phyloP scores from a whole-genome alignment of 2,888 invertebrate genomes.

The Sinopyrophorus schimmeli region DNA sequence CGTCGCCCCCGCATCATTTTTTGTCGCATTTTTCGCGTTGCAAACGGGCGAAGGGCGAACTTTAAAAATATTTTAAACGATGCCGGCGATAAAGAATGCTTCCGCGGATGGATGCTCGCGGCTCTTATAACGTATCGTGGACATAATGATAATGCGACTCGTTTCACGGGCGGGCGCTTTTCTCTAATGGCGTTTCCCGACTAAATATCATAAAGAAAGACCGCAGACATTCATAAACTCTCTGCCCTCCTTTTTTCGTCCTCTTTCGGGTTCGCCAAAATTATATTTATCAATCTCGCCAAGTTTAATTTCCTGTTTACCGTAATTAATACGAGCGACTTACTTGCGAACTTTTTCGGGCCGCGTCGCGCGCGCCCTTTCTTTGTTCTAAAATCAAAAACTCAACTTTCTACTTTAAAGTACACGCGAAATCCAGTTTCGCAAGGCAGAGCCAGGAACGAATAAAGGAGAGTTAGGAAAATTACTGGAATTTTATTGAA shows the following conservation, averaged over 20 bases:
- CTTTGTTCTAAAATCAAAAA: no score
- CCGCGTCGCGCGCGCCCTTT: no score
- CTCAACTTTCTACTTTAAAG: no score
- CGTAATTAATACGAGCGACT: no score
- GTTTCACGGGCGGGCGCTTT: constrained; percentile 44
- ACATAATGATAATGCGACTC: constrained; percentile 45
- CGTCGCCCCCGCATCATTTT: no score
- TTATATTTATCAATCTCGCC: constrained; percentile 12
- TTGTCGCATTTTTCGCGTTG: constrained; percentile 15
- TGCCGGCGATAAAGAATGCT: constrained; percentile 36
- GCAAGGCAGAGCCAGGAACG: no score
- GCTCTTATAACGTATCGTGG: constrained; percentile 32
- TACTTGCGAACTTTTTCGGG: no score
- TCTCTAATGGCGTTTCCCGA: constrained; percentile 42
- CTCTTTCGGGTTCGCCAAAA: constrained; percentile 14
- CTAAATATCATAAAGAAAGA: constrained; percentile 42
- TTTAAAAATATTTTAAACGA: constrained; percentile 36
- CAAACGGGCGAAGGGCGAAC: constrained; percentile 19
- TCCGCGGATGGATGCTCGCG: constrained; percentile 34
- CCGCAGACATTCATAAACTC: constrained; percentile 34
- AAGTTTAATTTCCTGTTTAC: no score
- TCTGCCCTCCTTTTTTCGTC: constrained; percentile 1
- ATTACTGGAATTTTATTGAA: no score
- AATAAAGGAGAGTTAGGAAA: no score
- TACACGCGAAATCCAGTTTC: no score